Percentiles rank a stretch among this genome's conserved stretches.
These are phyloP conservation scores for Ceratosolen solmsi DNA, from an alignment of 1,140 invertebrate genomes.

Conservation along the genomic window DNA sequence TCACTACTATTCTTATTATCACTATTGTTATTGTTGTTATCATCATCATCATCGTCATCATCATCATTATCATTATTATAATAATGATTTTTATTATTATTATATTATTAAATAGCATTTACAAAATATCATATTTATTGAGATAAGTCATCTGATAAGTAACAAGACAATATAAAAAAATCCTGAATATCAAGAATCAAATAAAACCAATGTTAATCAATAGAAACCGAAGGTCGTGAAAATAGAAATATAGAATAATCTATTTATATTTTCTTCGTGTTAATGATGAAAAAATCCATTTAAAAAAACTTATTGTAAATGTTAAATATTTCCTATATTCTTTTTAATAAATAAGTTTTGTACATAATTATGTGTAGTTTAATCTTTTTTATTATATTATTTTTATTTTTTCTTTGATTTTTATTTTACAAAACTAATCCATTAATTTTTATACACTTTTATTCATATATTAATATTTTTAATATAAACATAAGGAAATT, in stretches of 20 bases:
- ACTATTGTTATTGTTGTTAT: constrained; percentile 11
- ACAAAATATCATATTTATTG: constrained; percentile 23
- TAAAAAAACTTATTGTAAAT: constrained; percentile 60
- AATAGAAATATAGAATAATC: constrained; percentile 18
- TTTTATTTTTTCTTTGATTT: no score
- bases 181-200: constrained; percentile 2
- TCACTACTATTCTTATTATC: constrained; percentile 18
- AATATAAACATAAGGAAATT: no score
- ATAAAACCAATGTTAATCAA: no score
- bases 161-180: constrained; percentile 20
- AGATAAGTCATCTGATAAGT: constrained; percentile 6
- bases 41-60: constrained; percentile 25
- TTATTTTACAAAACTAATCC: not conserved
- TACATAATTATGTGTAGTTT: constrained; percentile 51
- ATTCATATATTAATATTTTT: no score
- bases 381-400: no score
- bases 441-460: no score
- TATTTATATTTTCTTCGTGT: constrained; percentile 9
- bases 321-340: constrained; percentile 60
- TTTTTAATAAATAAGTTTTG: constrained; percentile 68
- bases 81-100: not conserved
- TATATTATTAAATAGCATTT: constrained; percentile 4
- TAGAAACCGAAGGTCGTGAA: not conserved
- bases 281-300: constrained; percentile 35
- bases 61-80: not conserved